phyloP scores from a whole-genome alignment of 2,888 invertebrate species.

The Odontomyia ornata region DNA sequence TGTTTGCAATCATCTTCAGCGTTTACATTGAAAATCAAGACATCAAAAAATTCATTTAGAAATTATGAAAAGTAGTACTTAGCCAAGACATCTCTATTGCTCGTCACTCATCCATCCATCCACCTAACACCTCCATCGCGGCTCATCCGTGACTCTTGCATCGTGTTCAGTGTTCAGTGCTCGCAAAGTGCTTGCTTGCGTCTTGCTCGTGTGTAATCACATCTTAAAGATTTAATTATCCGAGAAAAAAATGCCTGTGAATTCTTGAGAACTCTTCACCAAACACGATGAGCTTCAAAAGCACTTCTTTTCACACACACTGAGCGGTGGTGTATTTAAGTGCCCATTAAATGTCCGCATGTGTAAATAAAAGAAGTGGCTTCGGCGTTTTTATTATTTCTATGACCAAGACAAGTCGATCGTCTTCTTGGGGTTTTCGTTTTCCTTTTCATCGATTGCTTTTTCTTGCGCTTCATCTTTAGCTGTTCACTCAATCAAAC shows the following conservation, averaged over 20 bases:
- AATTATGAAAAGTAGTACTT: constrained; percentile 30
- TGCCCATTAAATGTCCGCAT: constrained; percentile 32
- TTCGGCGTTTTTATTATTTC: background rate
- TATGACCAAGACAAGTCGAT: background rate
- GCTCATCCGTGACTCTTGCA: background rate
- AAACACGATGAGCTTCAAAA: constrained; percentile 29
- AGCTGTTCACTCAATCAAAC: constrained; percentile 29
- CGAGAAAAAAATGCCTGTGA: constrained; percentile 15
- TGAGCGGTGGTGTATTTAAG: constrained; percentile 23
- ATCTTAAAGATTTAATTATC: constrained; percentile 41
- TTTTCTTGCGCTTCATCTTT: background rate
- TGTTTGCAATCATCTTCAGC: constrained; percentile 30
- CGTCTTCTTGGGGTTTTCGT: background rate
- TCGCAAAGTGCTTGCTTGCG: background rate
- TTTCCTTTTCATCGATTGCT: background rate
- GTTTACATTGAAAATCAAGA: constrained; percentile 9
- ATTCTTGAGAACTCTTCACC: constrained; percentile 26
- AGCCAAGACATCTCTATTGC: constrained; percentile 33
- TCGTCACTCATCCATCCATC: constrained; percentile 25
- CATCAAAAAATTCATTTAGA: constrained; percentile 11
- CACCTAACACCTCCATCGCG: background rate
- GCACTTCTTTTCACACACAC: constrained; percentile 32
- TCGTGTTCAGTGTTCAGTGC: background rate
- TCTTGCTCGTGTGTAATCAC: constrained; percentile 15
- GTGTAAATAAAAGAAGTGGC: constrained; percentile 24